Conservation (phyloP, 2,797 vertebrate genomes). For the Morus bassanus region DNA sequence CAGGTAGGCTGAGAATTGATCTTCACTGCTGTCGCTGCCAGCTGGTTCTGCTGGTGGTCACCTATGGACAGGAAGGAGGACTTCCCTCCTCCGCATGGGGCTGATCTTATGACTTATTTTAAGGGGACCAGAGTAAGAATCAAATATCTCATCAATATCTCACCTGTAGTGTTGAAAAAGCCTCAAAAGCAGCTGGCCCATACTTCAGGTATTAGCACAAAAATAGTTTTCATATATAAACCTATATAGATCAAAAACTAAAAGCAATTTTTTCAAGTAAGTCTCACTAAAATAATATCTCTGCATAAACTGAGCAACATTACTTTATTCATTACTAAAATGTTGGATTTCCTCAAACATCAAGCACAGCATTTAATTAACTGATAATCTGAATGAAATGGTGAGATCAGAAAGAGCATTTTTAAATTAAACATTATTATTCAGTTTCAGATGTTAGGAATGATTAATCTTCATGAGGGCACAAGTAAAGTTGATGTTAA, state of each 20-base stretch:
- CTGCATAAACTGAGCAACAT: background rate
- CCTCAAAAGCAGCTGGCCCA: background rate
- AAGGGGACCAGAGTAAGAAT: background rate
- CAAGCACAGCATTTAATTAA: background rate
- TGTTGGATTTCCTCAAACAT: background rate
- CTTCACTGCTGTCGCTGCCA: background rate
- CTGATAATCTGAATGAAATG: background rate
- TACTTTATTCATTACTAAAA: background rate
- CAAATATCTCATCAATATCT: background rate
- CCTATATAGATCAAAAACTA: background rate
- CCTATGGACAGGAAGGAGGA: background rate
- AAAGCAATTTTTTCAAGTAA: background rate
- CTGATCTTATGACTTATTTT: background rate
- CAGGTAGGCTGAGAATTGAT: background rate
- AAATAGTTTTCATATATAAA: background rate
- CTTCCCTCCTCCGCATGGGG: background rate
- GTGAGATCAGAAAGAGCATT: background rate
- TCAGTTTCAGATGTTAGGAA: background rate
- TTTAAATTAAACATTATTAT: background rate
- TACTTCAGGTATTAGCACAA: background rate
- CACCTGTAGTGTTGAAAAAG: background rate
- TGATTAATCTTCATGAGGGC: background rate
- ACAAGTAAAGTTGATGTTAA: background rate
- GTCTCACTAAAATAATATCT: background rate
- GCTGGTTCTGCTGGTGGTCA: background rate